Evolutionary conservation across 1,140 invertebrate species (phyloP).

Genomic region (Monomorium pharaonis): DNA sequence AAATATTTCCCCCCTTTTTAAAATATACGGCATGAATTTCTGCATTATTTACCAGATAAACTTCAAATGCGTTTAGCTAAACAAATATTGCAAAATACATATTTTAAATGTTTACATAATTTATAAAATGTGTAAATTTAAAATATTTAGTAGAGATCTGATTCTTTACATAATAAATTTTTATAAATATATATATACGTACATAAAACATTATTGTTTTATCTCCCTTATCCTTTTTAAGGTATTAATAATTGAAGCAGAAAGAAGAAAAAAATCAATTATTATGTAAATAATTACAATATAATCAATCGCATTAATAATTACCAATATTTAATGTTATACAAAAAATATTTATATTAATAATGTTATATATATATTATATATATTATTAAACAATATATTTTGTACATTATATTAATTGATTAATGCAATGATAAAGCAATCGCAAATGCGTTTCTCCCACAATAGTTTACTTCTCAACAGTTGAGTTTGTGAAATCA

Average conservation of each 20-base stretch:
- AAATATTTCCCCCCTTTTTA: not conserved
- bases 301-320: constrained; percentile 9
- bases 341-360: too few relatives aligned
- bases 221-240: not conserved
- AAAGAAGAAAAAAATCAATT: not conserved
- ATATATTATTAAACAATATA: constrained; percentile 2
- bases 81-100: not conserved
- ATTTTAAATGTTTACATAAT: not conserved
- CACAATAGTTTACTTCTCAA: not conserved
- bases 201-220: not conserved
- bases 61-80: not conserved
- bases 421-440: not conserved
- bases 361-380: too few relatives aligned
- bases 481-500: not conserved
- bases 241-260: not conserved
- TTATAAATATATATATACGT: too few relatives aligned
- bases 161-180: not conserved
- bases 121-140: not conserved
- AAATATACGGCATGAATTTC: not conserved
- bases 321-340: too few relatives aligned
- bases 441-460: not conserved
- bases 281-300: constrained; percentile 25
- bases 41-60: not conserved
- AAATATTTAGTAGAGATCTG: not conserved
- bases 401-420: constrained; percentile 9